phyloP scores from a whole-genome alignment of 2,113 vertebrate species.

The Calidris pugnax region DNA sequence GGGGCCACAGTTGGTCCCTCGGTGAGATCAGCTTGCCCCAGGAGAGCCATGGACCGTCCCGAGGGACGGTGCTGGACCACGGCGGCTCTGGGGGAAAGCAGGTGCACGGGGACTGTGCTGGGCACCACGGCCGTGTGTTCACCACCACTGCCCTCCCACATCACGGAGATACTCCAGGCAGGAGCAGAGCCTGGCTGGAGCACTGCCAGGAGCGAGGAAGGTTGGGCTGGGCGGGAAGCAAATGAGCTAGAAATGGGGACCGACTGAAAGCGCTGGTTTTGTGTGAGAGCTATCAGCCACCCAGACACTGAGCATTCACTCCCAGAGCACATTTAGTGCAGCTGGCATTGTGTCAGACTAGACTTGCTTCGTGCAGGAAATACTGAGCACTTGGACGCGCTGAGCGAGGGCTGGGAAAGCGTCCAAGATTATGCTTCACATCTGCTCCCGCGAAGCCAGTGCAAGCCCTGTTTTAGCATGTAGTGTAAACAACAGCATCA shows the following conservation, averaged over 20 bases:
- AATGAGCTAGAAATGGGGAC: not conserved
- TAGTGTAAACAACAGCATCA: constrained; percentile 60
- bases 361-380: constrained; percentile 72
- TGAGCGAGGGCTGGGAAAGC: constrained; percentile 67
- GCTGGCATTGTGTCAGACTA: constrained; percentile 67
- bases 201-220: fast-evolving
- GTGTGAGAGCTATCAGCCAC: constrained; percentile 16
- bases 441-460: constrained; percentile 73
- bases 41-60: not conserved
- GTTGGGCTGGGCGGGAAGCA: not conserved
- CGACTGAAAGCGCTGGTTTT: not conserved
- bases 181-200: not conserved
- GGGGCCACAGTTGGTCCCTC: not conserved
- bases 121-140: fast-evolving
- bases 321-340: constrained; percentile 29
- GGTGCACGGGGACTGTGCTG: not conserved
- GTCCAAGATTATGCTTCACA: constrained; percentile 77
- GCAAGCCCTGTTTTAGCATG: constrained; percentile 55
- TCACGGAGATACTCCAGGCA: fast-evolving
- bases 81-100: not conserved
- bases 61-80: not conserved
- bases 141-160: not conserved
- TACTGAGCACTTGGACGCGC: constrained; percentile 74
- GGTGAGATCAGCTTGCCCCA: fast-evolving
- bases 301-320: constrained; percentile 41